A percentile compares a stretch with the other conserved stretches of the same genome.
Conservation (phyloP, 2,888 invertebrate species). For the Acheta domesticus region DNA sequence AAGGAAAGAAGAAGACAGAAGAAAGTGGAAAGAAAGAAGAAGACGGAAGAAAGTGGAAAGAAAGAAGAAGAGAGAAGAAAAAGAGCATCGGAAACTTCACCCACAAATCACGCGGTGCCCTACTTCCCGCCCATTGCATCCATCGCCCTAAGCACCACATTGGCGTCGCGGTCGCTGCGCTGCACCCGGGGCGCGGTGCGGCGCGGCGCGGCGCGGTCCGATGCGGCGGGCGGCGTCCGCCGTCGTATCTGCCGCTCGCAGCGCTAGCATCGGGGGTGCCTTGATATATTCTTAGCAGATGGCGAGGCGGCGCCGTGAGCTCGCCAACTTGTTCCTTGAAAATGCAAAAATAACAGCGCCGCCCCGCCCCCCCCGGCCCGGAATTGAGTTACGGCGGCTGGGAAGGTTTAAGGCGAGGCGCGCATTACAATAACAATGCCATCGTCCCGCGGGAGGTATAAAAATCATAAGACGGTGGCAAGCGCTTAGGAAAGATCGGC, state of each 20-base stretch:
- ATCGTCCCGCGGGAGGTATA: background rate
- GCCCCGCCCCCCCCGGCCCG: background rate
- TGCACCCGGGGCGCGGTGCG: no score
- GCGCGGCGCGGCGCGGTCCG: no score
- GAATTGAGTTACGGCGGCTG: background rate
- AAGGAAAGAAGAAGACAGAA: no score
- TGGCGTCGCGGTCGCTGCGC: no score
- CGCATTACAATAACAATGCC: slow-evolving; percentile 7
- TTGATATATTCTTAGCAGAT: slow-evolving; percentile 18
- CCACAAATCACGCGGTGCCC: no score
- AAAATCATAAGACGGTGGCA: background rate
- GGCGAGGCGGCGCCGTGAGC: background rate
- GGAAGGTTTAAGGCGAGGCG: background rate
- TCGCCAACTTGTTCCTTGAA: slow-evolving; percentile 8
- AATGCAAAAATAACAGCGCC: slow-evolving; percentile 10
- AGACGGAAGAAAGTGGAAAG: no score
- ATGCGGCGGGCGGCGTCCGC: background rate
- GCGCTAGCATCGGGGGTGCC: background rate
- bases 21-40: no score
- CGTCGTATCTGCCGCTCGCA: background rate
- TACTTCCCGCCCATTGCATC: no score
- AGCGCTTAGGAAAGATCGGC: background rate
- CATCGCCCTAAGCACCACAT: no score
- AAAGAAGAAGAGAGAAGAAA: no score
- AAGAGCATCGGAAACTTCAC: no score